Conservation (phyloP, 23 tunicate species). For the Trididemnum clinides region DNA sequence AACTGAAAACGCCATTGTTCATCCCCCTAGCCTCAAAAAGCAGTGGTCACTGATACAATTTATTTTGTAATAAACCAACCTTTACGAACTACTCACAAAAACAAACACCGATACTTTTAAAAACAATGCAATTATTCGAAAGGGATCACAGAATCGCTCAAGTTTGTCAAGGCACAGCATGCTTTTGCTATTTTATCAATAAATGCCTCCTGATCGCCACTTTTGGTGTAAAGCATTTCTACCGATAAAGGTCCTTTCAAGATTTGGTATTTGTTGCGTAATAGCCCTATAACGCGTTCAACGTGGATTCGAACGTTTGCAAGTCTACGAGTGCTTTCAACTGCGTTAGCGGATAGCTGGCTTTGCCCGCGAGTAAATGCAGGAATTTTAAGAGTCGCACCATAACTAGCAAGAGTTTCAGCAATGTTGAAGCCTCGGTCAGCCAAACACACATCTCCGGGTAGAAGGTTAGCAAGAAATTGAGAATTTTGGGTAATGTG, state of each 20-base stretch:
- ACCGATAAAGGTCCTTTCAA: not conserved
- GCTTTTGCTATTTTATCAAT: no score
- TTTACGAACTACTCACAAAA: no score
- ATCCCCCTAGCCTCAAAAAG: no score
- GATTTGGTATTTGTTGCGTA: constrained; percentile 5
- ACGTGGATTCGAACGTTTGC: constrained; percentile 26
- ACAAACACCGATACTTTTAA: no score
- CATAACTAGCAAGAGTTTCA: not conserved
- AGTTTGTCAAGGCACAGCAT: no score
- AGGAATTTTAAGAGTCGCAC: not conserved
- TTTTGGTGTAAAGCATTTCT: no score
- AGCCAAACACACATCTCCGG: constrained; percentile 17
- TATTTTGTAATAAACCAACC: no score
- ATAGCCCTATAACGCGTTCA: constrained; percentile 23
- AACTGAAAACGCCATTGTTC: no score
- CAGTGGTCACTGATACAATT: no score
- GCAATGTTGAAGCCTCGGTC: constrained; percentile 34
- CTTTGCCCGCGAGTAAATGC: constrained; percentile 17
- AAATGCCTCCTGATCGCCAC: no score
- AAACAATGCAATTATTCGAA: no score
- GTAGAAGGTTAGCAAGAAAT: not conserved
- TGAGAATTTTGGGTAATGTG: not conserved
- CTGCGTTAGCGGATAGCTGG: constrained; percentile 14
- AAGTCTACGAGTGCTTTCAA: constrained; percentile 7
- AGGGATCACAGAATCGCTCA: no score